These are phyloP conservation scores for Lithobius niger DNA, from an alignment of 1,140 invertebrate species.

Conservation along the genomic window DNA sequence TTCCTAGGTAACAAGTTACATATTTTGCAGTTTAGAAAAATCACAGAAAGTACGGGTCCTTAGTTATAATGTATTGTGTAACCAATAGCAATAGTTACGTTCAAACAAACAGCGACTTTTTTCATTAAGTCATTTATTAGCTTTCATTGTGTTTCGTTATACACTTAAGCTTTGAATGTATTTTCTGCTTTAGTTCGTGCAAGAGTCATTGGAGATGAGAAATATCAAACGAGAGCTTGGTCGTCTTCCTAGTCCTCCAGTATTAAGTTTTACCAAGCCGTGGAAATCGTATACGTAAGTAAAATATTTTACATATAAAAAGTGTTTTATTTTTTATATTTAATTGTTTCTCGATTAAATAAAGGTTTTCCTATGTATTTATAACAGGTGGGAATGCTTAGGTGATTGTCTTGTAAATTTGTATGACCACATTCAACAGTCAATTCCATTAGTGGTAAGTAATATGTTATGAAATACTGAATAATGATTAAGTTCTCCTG, in stretches of 20 bases:
- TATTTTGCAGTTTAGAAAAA: too few species aligned
- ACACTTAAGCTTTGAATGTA: too few species aligned
- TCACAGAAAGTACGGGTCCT: too few species aligned
- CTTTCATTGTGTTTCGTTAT: too few species aligned
- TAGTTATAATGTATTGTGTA: too few species aligned
- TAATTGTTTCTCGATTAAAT: background rate
- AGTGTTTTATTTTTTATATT: background rate
- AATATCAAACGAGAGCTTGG: slow-evolving; percentile 42
- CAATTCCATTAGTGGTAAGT: too few species aligned
- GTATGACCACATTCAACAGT: slow-evolving; percentile 47
- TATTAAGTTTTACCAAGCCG: slow-evolving; percentile 44
- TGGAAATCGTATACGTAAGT: slow-evolving; percentile 37
- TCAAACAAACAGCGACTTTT: background rate
- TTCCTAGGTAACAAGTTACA: too few species aligned
- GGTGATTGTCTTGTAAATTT: slow-evolving; percentile 50
- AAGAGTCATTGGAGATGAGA: slow-evolving; percentile 47
- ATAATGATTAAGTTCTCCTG: too few species aligned
- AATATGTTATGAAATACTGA: too few species aligned
- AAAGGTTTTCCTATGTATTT: background rate
- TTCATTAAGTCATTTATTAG: background rate
- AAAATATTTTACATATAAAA: background rate
- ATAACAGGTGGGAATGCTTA: slow-evolving; percentile 44
- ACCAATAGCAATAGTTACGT: too few species aligned
- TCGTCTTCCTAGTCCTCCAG: slow-evolving; percentile 37
- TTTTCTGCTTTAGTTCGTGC: slow-evolving; percentile 36